These are phyloP conservation scores for Ovibos moschatus DNA, from an alignment of 2,113 vertebrate genomes.

Conservation along the genomic window DNA sequence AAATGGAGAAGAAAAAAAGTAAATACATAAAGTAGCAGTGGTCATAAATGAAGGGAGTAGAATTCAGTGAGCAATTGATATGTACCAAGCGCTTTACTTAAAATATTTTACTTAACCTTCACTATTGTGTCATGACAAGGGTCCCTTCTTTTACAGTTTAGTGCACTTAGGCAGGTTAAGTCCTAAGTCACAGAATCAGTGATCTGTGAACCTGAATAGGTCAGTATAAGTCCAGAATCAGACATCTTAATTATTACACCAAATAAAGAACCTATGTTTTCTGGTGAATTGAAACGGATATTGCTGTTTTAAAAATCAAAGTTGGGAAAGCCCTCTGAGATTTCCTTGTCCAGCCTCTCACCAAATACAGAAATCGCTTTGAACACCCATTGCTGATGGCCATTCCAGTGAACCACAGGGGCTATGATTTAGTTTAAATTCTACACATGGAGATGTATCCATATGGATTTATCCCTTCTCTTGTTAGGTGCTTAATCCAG, in stretches of 20 bases:
- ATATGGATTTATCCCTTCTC: neutral
- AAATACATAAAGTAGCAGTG: neutral
- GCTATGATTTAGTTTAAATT: neutral
- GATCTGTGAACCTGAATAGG: neutral
- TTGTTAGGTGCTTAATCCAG: neutral
- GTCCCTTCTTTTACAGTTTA: neutral
- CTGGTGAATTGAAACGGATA: neutral
- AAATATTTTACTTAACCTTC: constrained; percentile 2
- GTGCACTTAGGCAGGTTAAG: neutral
- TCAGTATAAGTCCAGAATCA: neutral
- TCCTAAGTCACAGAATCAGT: neutral
- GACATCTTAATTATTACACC: neutral
- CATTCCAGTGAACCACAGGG: neutral
- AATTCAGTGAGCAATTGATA: neutral
- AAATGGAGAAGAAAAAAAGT: neutral
- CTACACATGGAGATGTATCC: neutral
- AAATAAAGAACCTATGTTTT: neutral
- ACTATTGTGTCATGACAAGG: neutral
- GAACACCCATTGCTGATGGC: neutral
- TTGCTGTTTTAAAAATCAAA: neutral
- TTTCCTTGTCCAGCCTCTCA: neutral
- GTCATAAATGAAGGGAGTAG: neutral
- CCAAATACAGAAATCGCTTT: neutral
- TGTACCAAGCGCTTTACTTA: neutral
- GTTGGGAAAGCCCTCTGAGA: neutral